Conservation (phyloP, 2,888 invertebrate species). For the Thyatira batis region DNA sequence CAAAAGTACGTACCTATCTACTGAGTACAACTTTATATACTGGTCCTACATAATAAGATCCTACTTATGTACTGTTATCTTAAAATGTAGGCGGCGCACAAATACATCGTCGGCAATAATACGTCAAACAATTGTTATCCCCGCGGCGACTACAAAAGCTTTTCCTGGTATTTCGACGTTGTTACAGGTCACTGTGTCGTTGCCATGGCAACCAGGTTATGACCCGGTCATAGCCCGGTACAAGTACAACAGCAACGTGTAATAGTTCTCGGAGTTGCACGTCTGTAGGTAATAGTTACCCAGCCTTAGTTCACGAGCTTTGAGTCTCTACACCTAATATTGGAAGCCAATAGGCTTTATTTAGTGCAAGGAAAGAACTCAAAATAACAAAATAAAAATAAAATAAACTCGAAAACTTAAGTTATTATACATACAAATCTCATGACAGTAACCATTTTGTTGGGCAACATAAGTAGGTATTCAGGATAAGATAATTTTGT, state of each 20-base stretch:
- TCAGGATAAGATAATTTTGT: not conserved
- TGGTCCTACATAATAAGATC: not conserved
- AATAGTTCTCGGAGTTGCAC: not conserved
- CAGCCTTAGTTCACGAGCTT: not conserved
- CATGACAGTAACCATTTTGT: not conserved
- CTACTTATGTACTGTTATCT: not conserved
- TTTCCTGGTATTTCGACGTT: slow-evolving; percentile 8
- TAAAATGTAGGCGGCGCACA: not conserved
- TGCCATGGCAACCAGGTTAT: slow-evolving; percentile 36
- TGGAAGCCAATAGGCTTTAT: no score
- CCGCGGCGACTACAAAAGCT: not conserved
- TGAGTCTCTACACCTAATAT: no score
- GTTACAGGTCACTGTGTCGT: slow-evolving; percentile 46
- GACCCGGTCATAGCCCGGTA: slow-evolving; percentile 31
- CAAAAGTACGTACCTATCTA: no score
- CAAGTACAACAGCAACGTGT: not conserved
- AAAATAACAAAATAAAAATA: no score
- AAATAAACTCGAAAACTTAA: no score
- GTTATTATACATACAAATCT: no score
- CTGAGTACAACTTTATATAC: no score
- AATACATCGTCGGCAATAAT: not conserved
- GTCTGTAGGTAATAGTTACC: not conserved
- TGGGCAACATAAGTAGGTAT: not conserved
- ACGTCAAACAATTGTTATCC: not conserved
- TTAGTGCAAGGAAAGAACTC: no score